Evolutionary conservation across 2,888 invertebrate species (phyloP).

Genomic region (Enoplolaimus lenunculus): DNA sequence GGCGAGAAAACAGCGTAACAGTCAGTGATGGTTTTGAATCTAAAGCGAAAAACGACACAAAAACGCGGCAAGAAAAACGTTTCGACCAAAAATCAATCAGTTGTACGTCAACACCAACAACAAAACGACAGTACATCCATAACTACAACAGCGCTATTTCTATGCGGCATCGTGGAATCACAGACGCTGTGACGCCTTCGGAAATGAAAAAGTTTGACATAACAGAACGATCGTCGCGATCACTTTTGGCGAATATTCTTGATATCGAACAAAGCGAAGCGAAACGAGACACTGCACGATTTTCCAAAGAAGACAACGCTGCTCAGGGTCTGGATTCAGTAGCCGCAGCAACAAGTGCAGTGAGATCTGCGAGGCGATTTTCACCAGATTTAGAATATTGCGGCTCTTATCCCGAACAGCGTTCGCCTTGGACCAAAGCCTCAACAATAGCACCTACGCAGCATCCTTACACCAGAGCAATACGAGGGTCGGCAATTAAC

Average conservation of each 20-base stretch:
- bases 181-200: not conserved
- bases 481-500: not conserved
- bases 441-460: not conserved
- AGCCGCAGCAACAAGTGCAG: not conserved
- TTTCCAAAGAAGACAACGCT: not conserved
- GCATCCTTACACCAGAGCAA: not conserved
- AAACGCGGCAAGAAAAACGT: not conserved
- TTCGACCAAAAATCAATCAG: not conserved
- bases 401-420: no score
- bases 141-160: not conserved
- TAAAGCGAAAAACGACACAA: not conserved
- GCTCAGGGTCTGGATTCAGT: not conserved
- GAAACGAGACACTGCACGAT: not conserved
- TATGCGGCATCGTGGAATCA: not conserved
- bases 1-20: no score
- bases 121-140: not conserved
- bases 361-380: not conserved
- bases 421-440: not conserved
- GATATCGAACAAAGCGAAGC: conserved; percentile 1
- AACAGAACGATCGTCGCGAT: not conserved
- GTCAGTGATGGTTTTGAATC: not conserved
- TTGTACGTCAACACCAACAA: not conserved
- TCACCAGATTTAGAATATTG: not conserved
- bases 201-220: not conserved
- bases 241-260: conserved; percentile 13